Conservation (phyloP, 2,888 invertebrate species). For the Nasonovia ribisnigri region DNA sequence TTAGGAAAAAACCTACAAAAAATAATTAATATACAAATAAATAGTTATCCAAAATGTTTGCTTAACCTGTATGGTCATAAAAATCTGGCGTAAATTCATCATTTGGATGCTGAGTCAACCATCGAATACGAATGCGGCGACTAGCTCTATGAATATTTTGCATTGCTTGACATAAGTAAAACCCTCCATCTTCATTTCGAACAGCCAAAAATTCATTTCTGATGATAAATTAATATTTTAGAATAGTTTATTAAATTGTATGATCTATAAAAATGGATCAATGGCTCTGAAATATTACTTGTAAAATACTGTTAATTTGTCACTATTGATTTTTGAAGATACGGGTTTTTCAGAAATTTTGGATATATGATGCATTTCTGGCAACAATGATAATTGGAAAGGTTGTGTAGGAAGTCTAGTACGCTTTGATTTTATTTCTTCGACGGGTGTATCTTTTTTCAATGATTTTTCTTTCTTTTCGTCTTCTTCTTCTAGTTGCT, state of each 20-base stretch:
- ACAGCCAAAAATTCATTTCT: conserved; percentile 92
- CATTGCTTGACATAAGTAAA: conserved; percentile 89
- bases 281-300: conserved; percentile 75
- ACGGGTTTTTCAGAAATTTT: conserved; percentile 77
- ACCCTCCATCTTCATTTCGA: conserved; percentile 88
- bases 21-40: not conserved
- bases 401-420: conserved; percentile 80
- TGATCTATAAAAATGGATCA: not conserved
- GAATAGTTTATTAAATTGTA: not conserved
- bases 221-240: conserved; percentile 53
- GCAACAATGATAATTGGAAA: conserved; percentile 83
- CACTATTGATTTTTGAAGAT: conserved; percentile 75
- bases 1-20: not conserved
- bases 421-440: conserved; percentile 73
- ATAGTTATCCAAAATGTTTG: conserved; percentile 68
- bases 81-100: conserved; percentile 88
- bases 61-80: conserved; percentile 86
- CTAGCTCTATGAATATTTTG: conserved; percentile 92
- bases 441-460: conserved; percentile 70
- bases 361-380: conserved; percentile 82
- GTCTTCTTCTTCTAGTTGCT: conserved; percentile 49
- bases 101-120: conserved; percentile 84
- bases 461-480: conserved; percentile 53
- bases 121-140: conserved; percentile 88
- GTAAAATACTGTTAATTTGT: conserved; percentile 88